Evolutionary conservation across 2,888 invertebrate genomes (phyloP), one percentile per base, ranked within the genome.

Genomic region (Drosophila prostipennis): DNA sequence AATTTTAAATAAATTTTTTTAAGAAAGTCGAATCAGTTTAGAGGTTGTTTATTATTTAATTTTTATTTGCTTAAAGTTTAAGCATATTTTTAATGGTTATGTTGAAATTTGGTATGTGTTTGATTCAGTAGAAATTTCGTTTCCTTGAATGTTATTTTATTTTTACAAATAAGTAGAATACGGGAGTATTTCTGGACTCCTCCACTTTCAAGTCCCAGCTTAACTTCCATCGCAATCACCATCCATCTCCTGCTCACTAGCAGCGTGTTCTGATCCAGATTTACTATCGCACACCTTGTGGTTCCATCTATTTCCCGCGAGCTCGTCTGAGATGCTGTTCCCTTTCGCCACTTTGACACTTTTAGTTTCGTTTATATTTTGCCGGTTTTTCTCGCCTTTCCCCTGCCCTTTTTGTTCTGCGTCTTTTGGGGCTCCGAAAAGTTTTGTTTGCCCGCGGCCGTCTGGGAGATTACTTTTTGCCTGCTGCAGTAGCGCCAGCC

Each of bases 331-430:
- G 56, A 55, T 51, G 26, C 46, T 72, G 61, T 69, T 82, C 77
- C 64, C 75, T 72, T 78, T 77, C 73, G 77, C 77, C 87, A 67
- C 85, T 85, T 85, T 79, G 86, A 85, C 86, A 85, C 82, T 87
- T 83, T 87, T 78, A 85, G 83, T 82, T 77, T 77, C 53, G 73
- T 48, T 55, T 58, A 67, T 54, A 68, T 70, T 52, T 77, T 65
- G 51, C 37, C 63, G 64, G 48, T 55, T 72, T 67, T 76, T 49
- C 64, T 57, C 71, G 14, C 11, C 16, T 46, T 19, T 4, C 58
- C 65, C 68, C 59, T 26, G 59, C 7, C 37, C 49, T 61, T 55
- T 52, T 59, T 36, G 29, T 6, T 37, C 39, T 23, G 23, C 56
- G 49, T 65, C 54, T 67, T 53, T 70, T 59, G 60, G 46, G 42